Percentiles rank a stretch among this genome's conserved stretches.
phyloP scores from a whole-genome alignment of 2,888 invertebrate genomes.

The Dasysyrphus tricinctus region DNA sequence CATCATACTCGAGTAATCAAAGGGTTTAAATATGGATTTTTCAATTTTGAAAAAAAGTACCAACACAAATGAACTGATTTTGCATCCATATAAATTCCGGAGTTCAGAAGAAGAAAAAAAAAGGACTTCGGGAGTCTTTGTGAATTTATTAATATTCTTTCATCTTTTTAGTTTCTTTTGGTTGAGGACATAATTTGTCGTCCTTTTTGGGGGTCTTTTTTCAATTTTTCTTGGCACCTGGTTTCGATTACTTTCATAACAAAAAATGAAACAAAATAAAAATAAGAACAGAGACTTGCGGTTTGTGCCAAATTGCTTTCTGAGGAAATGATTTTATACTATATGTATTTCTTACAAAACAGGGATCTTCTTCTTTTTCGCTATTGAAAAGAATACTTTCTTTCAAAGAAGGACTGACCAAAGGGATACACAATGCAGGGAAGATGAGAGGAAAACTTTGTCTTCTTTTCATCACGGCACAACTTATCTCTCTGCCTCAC shows the following conservation, averaged over 20 bases:
- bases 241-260: constrained; percentile 22
- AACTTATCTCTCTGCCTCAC: constrained; percentile 24
- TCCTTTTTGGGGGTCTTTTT: constrained; percentile 9
- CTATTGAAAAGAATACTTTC: constrained; percentile 1
- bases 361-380: constrained; percentile 8
- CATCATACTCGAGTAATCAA: constrained; percentile 31
- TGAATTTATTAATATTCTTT: constrained; percentile 36
- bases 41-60: neutral
- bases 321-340: neutral
- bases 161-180: constrained; percentile 5
- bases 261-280: neutral
- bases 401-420: constrained; percentile 26
- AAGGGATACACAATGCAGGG: constrained; percentile 3
- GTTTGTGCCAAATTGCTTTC: constrained; percentile 40
- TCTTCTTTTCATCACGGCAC: constrained; percentile 9
- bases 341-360: constrained; percentile 1
- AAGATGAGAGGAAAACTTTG: neutral
- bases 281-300: constrained; percentile 2
- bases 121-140: constrained; percentile 8
- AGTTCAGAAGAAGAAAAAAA: neutral
- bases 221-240: constrained; percentile 12
- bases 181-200: constrained; percentile 8
- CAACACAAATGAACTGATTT: constrained; percentile 22
- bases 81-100: neutral
- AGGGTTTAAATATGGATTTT: constrained; percentile 5